Conservation (phyloP, 2,888 invertebrate genomes). For the Lamproptera curius region DNA sequence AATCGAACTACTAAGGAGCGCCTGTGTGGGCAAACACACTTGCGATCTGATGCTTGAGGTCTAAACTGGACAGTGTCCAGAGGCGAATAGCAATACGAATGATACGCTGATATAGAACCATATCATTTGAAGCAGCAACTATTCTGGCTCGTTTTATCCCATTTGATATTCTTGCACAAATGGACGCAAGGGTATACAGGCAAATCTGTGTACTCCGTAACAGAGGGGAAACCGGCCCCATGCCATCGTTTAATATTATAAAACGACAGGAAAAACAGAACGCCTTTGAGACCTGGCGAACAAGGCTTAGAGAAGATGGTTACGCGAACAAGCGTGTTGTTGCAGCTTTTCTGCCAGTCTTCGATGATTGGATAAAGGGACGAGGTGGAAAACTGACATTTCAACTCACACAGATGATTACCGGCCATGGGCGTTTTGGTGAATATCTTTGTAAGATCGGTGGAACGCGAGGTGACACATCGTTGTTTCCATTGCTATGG, state of each 20-base stretch:
- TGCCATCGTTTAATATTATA: background rate
- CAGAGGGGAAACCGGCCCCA: background rate
- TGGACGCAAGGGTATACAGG: too few species aligned
- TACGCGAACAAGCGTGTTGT: too few species aligned
- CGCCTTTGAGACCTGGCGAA: too few species aligned
- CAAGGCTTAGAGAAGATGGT: too few species aligned
- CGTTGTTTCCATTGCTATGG: background rate
- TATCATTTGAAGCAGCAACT: too few species aligned
- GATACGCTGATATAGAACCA: background rate
- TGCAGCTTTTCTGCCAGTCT: slow-evolving; percentile 3
- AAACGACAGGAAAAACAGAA: slow-evolving; percentile 3
- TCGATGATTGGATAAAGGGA: background rate
- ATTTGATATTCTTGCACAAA: too few species aligned
- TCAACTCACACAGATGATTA: background rate
- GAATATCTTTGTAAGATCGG: too few species aligned
- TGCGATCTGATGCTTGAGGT: background rate
- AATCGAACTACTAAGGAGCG: background rate
- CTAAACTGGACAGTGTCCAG: background rate
- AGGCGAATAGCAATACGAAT: background rate
- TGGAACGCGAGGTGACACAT: slow-evolving; percentile 1
- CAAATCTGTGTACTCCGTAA: too few species aligned
- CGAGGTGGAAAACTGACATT: background rate
- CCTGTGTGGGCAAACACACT: background rate
- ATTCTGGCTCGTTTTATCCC: too few species aligned
- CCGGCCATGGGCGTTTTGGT: too few species aligned